phyloP scores from a whole-genome alignment of 1,140 invertebrate genomes.

The Samia ricini region DNA sequence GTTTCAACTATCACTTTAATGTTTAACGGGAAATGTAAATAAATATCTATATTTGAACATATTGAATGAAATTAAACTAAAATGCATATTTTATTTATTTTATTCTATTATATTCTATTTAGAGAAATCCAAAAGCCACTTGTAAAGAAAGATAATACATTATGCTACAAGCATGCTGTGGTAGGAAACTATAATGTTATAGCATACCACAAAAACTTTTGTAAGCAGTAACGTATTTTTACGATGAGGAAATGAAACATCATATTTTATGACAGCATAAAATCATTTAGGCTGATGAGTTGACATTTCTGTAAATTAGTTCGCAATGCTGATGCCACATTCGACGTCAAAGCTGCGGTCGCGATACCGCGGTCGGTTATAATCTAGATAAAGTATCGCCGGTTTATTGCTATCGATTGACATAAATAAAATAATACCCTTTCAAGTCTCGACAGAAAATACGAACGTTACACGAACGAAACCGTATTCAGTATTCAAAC shows the following conservation, averaged over 20 bases:
- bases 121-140: too few species aligned
- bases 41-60: too few species aligned
- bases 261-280: constrained; percentile 39
- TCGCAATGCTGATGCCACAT: neutral
- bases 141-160: too few species aligned
- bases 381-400: neutral
- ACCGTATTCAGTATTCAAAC: too few species aligned
- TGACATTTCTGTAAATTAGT: constrained; percentile 4
- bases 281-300: constrained; percentile 29
- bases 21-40: too few species aligned
- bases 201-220: too few species aligned
- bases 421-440: neutral
- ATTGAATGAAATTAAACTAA: too few species aligned
- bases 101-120: too few species aligned
- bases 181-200: too few species aligned
- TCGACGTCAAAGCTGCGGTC: constrained; percentile 8
- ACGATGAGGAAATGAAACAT: constrained; percentile 29
- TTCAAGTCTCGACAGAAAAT: neutral
- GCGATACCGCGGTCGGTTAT: neutral
- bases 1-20: too few species aligned
- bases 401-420: neutral
- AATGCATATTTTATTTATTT: too few species aligned
- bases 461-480: neutral
- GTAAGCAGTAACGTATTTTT: constrained; percentile 29
- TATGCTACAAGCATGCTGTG: too few species aligned